Percentiles rank a stretch among this genome's conserved stretches.
These are phyloP conservation scores for Orgyia antiqua DNA, from an alignment of 2,888 invertebrate genomes.

Conservation along the genomic window DNA sequence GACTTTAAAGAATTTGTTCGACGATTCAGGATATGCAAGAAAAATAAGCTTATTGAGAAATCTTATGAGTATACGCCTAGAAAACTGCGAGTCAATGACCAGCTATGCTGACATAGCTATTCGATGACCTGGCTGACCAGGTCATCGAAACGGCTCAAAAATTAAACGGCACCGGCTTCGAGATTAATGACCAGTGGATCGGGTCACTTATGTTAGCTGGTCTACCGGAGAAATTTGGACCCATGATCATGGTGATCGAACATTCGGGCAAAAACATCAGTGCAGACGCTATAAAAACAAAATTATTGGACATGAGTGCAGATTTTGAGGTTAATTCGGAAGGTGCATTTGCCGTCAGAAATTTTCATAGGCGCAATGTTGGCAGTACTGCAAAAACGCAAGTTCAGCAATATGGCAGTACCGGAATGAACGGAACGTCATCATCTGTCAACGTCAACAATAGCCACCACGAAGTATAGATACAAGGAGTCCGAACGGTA, in stretches of 20 bases:
- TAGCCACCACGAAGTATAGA: too few species aligned
- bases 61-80: constrained; percentile 7
- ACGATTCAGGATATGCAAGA: constrained; percentile 6
- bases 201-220: constrained; percentile 3
- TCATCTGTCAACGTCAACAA: neutral
- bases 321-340: constrained; percentile 1
- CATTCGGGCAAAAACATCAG: constrained; percentile 1
- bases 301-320: constrained; percentile 2
- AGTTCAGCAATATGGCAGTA: too few species aligned
- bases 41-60: constrained; percentile 6
- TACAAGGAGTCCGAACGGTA: too few species aligned
- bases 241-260: constrained; percentile 5
- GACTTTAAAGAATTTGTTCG: neutral
- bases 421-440: neutral
- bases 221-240: constrained; percentile 1
- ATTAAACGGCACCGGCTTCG: neutral
- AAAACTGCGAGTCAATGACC: constrained; percentile 7
- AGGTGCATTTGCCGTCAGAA: constrained; percentile 1
- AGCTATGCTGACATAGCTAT: constrained; percentile 3
- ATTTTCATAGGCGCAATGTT: neutral
- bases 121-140: too few species aligned
- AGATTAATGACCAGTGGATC: neutral
- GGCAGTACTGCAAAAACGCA: neutral
- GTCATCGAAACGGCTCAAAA: neutral
- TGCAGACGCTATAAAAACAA: constrained; percentile 2